Evolutionary conservation across 2,888 invertebrate species (phyloP).

Genomic region (Polydrusus tereticollis): DNA sequence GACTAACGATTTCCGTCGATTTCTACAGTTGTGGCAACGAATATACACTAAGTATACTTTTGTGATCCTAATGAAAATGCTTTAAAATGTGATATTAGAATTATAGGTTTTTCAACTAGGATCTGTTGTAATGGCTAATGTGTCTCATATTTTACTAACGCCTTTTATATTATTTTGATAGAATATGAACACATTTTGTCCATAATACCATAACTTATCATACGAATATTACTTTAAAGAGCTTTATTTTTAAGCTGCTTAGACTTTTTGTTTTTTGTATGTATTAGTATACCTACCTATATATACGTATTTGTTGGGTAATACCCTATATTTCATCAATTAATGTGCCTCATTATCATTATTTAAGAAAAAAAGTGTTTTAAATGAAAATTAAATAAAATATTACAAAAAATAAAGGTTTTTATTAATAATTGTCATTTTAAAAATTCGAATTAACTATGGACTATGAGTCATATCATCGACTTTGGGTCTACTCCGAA

Average conservation of each 20-base stretch:
- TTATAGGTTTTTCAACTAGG: slow-evolving; percentile 49
- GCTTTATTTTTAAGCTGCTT: neutral
- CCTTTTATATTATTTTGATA: neutral
- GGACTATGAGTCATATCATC: no score
- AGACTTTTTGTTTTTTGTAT: neutral
- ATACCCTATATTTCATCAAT: neutral
- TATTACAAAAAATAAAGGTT: neutral
- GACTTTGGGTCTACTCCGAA: no score
- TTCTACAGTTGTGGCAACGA: no score
- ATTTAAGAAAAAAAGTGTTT: neutral
- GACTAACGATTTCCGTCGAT: no score
- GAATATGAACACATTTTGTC: slow-evolving; percentile 36
- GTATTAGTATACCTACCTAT: neutral
- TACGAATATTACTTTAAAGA: no score
- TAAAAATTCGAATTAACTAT: no score
- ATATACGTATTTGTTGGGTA: neutral
- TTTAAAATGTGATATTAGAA: slow-evolving; percentile 50
- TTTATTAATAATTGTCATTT: neutral
- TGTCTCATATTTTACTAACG: slow-evolving; percentile 28
- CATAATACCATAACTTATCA: neutral
- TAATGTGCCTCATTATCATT: slow-evolving; percentile 7
- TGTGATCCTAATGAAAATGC: slow-evolving; percentile 51
- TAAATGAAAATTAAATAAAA: neutral
- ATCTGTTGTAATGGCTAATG: slow-evolving; percentile 44
- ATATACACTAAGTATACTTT: slow-evolving; percentile 2